These are phyloP conservation scores for Pocota personata DNA, from an alignment of 2,888 invertebrate genomes.

Conservation along the genomic window DNA sequence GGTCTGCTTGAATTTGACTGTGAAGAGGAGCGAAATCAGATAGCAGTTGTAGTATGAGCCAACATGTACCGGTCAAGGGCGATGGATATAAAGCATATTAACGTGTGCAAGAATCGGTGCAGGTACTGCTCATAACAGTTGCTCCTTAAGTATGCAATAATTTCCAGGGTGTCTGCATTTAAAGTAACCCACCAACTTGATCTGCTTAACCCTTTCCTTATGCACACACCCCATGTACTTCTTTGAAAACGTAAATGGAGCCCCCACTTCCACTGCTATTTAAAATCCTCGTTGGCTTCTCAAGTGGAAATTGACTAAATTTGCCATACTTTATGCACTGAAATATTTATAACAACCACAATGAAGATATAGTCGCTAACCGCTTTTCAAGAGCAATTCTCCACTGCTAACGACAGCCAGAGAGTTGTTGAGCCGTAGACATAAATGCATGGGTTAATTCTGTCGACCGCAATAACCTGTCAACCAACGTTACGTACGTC, in stretches of 20 bases:
- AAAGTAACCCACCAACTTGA: neutral
- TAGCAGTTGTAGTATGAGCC: too few relatives aligned
- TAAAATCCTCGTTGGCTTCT: neutral
- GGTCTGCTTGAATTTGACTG: too few relatives aligned
- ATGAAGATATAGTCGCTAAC: conserved; percentile 27
- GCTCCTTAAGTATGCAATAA: neutral
- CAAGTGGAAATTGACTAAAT: neutral
- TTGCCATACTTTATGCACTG: conserved; percentile 6
- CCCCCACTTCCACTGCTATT: neutral
- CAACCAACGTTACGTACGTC: conserved; percentile 13
- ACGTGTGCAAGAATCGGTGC: too few relatives aligned
- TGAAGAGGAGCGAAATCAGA: too few relatives aligned
- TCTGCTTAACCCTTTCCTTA: neutral
- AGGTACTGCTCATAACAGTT: neutral
- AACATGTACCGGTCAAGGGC: too few relatives aligned
- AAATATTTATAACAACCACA: conserved; percentile 37
- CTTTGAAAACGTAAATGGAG: neutral
- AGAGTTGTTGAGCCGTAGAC: conserved; percentile 20
- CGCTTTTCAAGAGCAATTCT: conserved; percentile 46
- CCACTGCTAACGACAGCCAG: conserved; percentile 44
- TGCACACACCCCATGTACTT: neutral
- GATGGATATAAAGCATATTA: too few relatives aligned
- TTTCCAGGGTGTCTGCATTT: neutral
- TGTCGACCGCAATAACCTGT: conserved; percentile 50
- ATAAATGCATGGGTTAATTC: conserved; percentile 58